Conservation (phyloP, 2,888 invertebrate species). For the Lucinisca nassula region DNA sequence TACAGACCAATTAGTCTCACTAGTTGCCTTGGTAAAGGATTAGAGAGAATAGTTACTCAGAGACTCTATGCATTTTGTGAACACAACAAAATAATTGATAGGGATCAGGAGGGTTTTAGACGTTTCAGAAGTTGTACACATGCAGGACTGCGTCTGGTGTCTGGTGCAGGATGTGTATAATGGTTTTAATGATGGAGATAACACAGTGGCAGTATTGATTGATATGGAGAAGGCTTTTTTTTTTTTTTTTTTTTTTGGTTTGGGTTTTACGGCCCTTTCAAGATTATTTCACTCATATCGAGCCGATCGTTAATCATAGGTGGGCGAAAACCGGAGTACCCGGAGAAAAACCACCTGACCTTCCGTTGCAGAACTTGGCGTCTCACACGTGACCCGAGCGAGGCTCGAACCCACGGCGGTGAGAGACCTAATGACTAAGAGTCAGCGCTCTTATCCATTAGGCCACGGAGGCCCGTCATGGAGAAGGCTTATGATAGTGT, state of each 20-base stretch:
- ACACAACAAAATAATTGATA: slow-evolving; percentile 5
- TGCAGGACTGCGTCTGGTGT: slow-evolving; percentile 24
- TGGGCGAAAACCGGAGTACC: no score
- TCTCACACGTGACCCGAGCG: no score
- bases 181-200: slow-evolving; percentile 25
- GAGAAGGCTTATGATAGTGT: slow-evolving; percentile 38
- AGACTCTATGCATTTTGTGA: slow-evolving; percentile 20
- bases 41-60: neutral
- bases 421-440: no score
- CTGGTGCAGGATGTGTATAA: slow-evolving; percentile 12
- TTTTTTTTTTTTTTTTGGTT: no score
- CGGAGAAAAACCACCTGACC: no score
- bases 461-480: no score
- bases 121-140: slow-evolving; percentile 4
- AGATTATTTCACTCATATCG: no score
- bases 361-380: no score
- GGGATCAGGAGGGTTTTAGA: slow-evolving; percentile 29
- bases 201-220: neutral
- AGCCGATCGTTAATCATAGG: no score
- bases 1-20: slow-evolving; percentile 28
- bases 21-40: slow-evolving; percentile 14
- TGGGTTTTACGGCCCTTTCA: no score
- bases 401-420: no score
- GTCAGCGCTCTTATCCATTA: no score
- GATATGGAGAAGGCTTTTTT: slow-evolving; percentile 45